Percentiles rank a stretch among this genome's conserved stretches.
Evolutionary conservation across 2,888 invertebrate species (phyloP).

Genomic region (Drosophila melanosoma): DNA sequence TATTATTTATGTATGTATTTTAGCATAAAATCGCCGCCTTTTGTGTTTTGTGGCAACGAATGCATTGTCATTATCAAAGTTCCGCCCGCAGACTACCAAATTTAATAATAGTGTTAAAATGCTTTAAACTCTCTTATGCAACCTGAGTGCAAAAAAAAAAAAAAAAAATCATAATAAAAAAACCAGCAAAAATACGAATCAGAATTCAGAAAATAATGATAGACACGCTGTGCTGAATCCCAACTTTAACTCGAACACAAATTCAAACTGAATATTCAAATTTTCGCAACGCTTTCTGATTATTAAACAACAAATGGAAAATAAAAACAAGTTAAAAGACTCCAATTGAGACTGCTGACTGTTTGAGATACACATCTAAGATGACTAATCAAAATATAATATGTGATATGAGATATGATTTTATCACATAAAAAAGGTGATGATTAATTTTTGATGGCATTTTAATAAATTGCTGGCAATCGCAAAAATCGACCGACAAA

Average conservation of each 20-base stretch:
- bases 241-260: slow-evolving; percentile 18
- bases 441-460: slow-evolving; percentile 45
- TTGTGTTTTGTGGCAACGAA: slow-evolving; percentile 45
- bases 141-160: slow-evolving; percentile 44
- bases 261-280: slow-evolving; percentile 5
- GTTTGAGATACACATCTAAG: not conserved
- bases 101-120: slow-evolving; percentile 64
- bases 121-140: slow-evolving; percentile 53
- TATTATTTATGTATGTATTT: slow-evolving; percentile 13
- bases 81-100: slow-evolving; percentile 30
- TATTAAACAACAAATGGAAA: slow-evolving; percentile 10
- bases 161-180: not conserved
- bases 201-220: slow-evolving; percentile 60
- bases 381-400: not conserved
- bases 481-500: slow-evolving; percentile 35
- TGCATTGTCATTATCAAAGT: slow-evolving; percentile 58
- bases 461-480: slow-evolving; percentile 55
- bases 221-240: slow-evolving; percentile 58
- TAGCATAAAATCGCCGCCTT: slow-evolving; percentile 30
- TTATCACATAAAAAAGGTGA: slow-evolving; percentile 8
- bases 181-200: slow-evolving; percentile 12
- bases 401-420: not conserved
- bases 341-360: not conserved
- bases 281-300: slow-evolving; percentile 60
- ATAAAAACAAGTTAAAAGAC: no score